A percentile compares a stretch with the other conserved stretches of the same genome.
Conservation (phyloP, 2,888 invertebrate genomes). For the Rhagonycha lutea region DNA sequence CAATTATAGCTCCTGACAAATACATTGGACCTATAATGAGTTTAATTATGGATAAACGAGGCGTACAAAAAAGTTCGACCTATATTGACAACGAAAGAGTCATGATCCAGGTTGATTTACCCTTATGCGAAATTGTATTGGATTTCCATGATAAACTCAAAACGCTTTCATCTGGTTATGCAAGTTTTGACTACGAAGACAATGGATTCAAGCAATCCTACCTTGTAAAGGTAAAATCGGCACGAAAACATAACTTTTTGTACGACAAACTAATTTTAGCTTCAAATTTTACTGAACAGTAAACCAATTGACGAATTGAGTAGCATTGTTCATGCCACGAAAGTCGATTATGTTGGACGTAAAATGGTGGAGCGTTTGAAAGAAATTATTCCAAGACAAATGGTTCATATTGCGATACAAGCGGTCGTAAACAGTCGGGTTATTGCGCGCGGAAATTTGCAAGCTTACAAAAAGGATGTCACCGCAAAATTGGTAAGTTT, state of each 20-base stretch:
- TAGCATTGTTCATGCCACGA: slow-evolving; percentile 75
- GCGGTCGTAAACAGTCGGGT: slow-evolving; percentile 79
- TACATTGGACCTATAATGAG: slow-evolving; percentile 73
- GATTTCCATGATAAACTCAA: slow-evolving; percentile 95
- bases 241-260: background rate
- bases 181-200: slow-evolving; percentile 93
- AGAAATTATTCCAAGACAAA: slow-evolving; percentile 86
- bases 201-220: slow-evolving; percentile 78
- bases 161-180: slow-evolving; percentile 90
- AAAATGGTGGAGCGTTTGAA: slow-evolving; percentile 75
- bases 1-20: slow-evolving; percentile 84
- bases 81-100: slow-evolving; percentile 84
- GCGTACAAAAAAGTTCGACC: slow-evolving; percentile 68
- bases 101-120: slow-evolving; percentile 81
- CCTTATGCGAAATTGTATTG: slow-evolving; percentile 89
- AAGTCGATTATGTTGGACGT: slow-evolving; percentile 67
- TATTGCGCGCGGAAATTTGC: slow-evolving; percentile 82
- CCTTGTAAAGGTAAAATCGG: slow-evolving; percentile 61
- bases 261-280: slow-evolving; percentile 54
- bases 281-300: slow-evolving; percentile 81
- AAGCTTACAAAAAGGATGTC: slow-evolving; percentile 89
- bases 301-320: slow-evolving; percentile 81
- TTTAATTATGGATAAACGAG: slow-evolving; percentile 77
- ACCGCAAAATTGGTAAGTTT: slow-evolving; percentile 84
- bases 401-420: slow-evolving; percentile 87